Conservation (phyloP, 2,797 vertebrate species). For the Dipus sagitta region DNA sequence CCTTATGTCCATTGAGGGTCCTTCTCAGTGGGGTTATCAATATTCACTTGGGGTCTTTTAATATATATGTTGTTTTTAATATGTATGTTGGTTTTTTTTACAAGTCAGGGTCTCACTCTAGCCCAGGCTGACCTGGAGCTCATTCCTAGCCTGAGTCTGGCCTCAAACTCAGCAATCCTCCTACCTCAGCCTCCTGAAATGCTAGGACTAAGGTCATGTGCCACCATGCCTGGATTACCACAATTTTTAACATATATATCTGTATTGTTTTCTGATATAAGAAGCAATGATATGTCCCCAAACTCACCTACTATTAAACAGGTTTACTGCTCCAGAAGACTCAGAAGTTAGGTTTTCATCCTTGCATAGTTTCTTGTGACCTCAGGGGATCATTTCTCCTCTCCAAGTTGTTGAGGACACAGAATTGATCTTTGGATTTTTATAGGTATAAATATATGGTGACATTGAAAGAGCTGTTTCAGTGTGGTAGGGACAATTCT, state of each 20-base stretch:
- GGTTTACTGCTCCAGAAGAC: too few relatives aligned
- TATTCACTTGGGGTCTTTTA: too few relatives aligned
- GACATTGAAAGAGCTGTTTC: background rate
- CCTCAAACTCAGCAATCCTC: too few relatives aligned
- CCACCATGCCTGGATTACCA: background rate
- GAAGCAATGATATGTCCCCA: background rate
- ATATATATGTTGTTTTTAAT: too few relatives aligned
- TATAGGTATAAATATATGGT: background rate
- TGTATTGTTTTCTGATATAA: background rate
- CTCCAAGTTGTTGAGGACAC: background rate
- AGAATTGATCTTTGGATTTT: background rate
- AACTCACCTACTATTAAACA: background rate
- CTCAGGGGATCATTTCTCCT: background rate
- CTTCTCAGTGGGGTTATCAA: too few relatives aligned
- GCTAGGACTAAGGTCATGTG: too few relatives aligned
- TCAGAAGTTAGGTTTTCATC: background rate
- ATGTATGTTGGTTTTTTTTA: too few relatives aligned
- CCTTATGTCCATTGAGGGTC: too few relatives aligned
- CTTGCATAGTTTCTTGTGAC: background rate
- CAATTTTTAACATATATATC: slow-evolving; percentile 24
- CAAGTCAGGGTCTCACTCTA: too few relatives aligned
- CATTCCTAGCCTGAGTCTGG: too few relatives aligned
- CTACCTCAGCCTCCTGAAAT: too few relatives aligned
- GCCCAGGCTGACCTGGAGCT: too few relatives aligned
- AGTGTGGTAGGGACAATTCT: background rate